phyloP scores from a whole-genome alignment of 23 tunicate genomes.

The Phallusia fumigata region DNA sequence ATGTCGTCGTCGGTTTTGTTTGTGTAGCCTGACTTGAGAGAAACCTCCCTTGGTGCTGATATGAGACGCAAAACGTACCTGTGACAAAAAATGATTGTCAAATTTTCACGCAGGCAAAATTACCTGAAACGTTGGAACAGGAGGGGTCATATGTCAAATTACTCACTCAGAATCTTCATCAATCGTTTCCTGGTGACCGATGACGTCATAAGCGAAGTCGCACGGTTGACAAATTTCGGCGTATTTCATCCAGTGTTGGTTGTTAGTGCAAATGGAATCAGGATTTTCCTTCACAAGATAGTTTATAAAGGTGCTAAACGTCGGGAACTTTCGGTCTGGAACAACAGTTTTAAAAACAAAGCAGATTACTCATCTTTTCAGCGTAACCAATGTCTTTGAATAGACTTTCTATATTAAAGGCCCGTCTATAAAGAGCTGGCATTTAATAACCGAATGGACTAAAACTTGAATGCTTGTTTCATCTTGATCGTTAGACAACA shows the following conservation, averaged over 20 bases:
- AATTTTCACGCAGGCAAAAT: neutral
- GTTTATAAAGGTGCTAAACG: neutral
- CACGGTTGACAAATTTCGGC: neutral
- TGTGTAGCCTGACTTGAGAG: neutral
- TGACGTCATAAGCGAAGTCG: conserved; percentile 3
- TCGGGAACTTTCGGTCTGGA: neutral
- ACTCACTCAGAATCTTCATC: neutral
- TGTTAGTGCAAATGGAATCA: neutral
- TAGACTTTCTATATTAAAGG: too few species aligned
- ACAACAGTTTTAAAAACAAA: neutral
- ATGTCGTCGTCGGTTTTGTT: conserved; percentile 3
- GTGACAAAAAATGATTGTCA: neutral
- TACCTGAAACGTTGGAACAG: too few species aligned
- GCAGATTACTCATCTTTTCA: too few species aligned
- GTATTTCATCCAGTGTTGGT: neutral
- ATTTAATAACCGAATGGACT: too few species aligned
- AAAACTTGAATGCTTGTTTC: too few species aligned
- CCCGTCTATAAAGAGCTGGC: too few species aligned
- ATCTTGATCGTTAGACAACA: too few species aligned
- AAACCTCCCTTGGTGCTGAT: neutral
- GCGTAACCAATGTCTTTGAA: too few species aligned
- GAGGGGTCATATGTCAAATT: too few species aligned
- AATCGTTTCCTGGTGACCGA: conserved; percentile 1
- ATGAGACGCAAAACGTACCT: neutral
- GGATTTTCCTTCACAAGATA: neutral